Conservation (phyloP, 2,888 invertebrate species). For the Helicoverpa assulta region DNA sequence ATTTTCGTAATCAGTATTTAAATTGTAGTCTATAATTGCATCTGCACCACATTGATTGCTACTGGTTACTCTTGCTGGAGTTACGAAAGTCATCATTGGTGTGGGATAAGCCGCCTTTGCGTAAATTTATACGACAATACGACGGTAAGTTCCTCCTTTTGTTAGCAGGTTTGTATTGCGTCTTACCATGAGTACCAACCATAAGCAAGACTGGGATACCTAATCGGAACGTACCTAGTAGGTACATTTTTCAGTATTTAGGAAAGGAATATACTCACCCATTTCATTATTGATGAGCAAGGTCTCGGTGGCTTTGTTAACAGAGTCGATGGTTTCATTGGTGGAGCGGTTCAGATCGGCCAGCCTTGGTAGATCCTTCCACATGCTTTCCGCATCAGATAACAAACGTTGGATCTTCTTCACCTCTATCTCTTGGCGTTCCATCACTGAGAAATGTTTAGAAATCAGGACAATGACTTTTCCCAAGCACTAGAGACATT, state of each 20-base stretch:
- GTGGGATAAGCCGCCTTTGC: no score
- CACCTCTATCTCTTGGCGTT: constrained; percentile 84
- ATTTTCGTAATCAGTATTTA: constrained; percentile 24
- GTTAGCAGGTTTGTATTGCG: no score
- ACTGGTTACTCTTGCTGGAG: neutral
- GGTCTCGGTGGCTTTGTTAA: constrained; percentile 89
- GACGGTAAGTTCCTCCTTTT: no score
- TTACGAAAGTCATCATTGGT: constrained; percentile 29
- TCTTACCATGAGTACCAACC: no score
- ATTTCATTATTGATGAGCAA: constrained; percentile 82
- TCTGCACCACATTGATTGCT: constrained; percentile 29
- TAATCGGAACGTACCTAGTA: no score
- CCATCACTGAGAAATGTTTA: constrained; percentile 75
- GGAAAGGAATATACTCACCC: constrained; percentile 74
- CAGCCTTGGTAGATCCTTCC: constrained; percentile 87
- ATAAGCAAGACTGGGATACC: no score
- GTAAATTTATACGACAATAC: no score
- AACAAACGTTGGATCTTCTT: constrained; percentile 81
- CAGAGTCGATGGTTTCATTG: constrained; percentile 91
- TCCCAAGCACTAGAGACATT: neutral
- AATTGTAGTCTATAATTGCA: constrained; percentile 19
- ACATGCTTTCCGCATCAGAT: constrained; percentile 85
- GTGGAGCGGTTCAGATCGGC: constrained; percentile 89
- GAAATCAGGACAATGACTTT: neutral
- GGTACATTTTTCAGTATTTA: no score